Conservation (phyloP, 1,140 invertebrate genomes). For the Araneus ventricosus region DNA sequence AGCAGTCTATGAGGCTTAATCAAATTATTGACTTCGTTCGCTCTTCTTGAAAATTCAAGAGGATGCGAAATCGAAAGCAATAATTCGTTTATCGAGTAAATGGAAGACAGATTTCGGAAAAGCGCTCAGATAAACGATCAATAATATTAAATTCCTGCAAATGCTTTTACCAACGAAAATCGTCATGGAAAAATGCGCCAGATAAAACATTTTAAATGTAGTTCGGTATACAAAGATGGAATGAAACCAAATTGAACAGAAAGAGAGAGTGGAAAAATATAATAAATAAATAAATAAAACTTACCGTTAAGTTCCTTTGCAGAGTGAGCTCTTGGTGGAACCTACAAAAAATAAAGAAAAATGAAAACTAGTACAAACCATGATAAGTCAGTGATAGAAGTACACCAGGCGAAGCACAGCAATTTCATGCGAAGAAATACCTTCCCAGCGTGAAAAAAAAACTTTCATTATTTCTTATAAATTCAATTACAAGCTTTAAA, state of each 20-base stretch:
- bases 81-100: conserved; percentile 47
- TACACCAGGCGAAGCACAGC: neutral
- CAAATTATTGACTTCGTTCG: conserved; percentile 6
- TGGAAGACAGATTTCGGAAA: conserved; percentile 13
- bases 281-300: conserved; percentile 32
- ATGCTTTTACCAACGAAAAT: conserved; percentile 7
- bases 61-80: neutral
- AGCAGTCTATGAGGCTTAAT: neutral
- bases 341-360: conserved; percentile 54
- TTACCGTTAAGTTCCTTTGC: conserved; percentile 68
- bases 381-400: conserved; percentile 12
- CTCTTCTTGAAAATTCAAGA: neutral
- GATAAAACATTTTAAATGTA: conserved; percentile 17
- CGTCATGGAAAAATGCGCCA: neutral
- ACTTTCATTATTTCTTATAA: conserved; percentile 4
- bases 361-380: conserved; percentile 55
- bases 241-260: neutral
- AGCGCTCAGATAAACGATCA: neutral
- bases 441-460: neutral
- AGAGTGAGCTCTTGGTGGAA: conserved; percentile 49
- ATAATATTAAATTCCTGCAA: conserved; percentile 31
- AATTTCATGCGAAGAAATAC: neutral
- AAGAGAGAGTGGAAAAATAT: neutral
- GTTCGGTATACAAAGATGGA: neutral
- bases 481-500: neutral